A percentile compares a stretch with the other conserved stretches of the same genome.
These are phyloP conservation scores for Artemia sinica DNA, from an alignment of 2,888 invertebrate species.

Conservation along the genomic window DNA sequence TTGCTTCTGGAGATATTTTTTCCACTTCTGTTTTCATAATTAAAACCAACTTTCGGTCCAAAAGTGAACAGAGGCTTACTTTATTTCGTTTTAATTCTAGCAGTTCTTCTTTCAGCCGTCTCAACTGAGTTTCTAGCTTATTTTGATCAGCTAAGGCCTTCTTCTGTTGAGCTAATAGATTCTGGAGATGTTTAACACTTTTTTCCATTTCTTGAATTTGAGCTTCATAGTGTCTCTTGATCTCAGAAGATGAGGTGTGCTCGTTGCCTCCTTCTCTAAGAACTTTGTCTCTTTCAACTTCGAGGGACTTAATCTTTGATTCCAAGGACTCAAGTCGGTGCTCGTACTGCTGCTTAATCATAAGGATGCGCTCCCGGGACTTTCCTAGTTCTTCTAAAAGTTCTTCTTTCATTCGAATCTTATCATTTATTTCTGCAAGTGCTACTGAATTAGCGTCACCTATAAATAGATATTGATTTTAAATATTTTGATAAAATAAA, in stretches of 20 bases:
- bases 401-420: constrained; percentile 84
- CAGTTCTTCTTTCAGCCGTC: constrained; percentile 51
- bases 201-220: constrained; percentile 64
- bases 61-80: constrained; percentile 33
- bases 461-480: constrained; percentile 18
- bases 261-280: constrained; percentile 33
- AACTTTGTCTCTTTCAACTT: constrained; percentile 76
- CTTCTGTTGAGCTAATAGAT: constrained; percentile 73
- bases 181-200: constrained; percentile 64
- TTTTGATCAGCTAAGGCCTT: constrained; percentile 62
- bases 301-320: constrained; percentile 65
- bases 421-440: constrained; percentile 69
- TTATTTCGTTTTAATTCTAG: constrained; percentile 66
- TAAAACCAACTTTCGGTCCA: constrained; percentile 15
- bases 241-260: constrained; percentile 31
- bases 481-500: too few relatives aligned
- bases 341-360: constrained; percentile 78
- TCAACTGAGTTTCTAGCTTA: constrained; percentile 54
- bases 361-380: constrained; percentile 65
- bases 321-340: constrained; percentile 68
- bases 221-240: constrained; percentile 74
- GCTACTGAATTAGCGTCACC: constrained; percentile 43
- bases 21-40: background rate
- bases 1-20: constrained; percentile 20
- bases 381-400: constrained; percentile 82